Evolutionary conservation across 2,797 vertebrate species (phyloP), one percentile per base, ranked within the genome.

Genomic region (Todus mexicanus): DNA sequence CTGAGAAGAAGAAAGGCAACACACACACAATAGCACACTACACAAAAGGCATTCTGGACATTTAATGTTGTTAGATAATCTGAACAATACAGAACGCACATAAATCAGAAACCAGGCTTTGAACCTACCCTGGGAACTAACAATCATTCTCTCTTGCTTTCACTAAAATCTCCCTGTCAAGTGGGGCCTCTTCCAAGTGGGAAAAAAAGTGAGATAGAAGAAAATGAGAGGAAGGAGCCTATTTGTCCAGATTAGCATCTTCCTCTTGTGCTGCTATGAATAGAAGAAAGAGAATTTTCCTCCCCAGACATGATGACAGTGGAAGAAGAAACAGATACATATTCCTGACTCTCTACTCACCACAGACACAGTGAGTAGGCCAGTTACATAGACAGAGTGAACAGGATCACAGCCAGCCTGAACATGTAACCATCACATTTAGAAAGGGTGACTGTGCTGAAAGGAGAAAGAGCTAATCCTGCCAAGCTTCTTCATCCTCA

Each of bases 21-120:
- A 33, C 6, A 66, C 20, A 63, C 31, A 74, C 43, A 74, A 15
- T 3, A 82, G 40, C 27, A 83, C 37, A n/a, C 19, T 60, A 37
- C 65, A 77, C 57, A 84, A 40, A 82, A 60, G 47, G 61, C 38
- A 71, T 38, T 81, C 21, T 70, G 47, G 70, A 83, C 73, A 78
- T 73, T 95, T 96, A 96, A 87, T 94, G 79, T 57, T 80, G 40
- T 80, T 79, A 88, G 73, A 79, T 86, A 93, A 60, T 88, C 63
- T 86, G 76, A 95, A 84, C 53, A 45, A 47, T 54, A 82, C 25
- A 64, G 68, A 73, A 92, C 85, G 92, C 73, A 78, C 7, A 87
- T 19, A 70, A 80, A 80, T 65, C 57, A 90, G 72, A 95, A 85
- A 64, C 7, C 40, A 89, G 47, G 33, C 66, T 93, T 76, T 69